Evolutionary conservation across 2,797 vertebrate species (phyloP).

Genomic region (Syngnathus rostellatus): DNA sequence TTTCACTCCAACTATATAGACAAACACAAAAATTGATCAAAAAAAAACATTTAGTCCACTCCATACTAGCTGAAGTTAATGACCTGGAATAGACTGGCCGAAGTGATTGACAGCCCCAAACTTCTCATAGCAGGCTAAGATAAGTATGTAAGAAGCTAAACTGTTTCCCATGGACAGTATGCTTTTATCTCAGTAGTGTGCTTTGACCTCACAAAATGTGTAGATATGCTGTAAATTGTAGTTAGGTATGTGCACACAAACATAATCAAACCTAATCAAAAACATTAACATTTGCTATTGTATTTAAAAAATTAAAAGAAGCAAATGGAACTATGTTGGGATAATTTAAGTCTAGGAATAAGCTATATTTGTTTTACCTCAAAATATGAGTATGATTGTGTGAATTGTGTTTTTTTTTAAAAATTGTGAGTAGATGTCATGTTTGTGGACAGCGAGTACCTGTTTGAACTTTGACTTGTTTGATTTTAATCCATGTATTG

Average conservation of each 20-base stretch:
- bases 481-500: not conserved
- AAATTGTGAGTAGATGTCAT: not conserved
- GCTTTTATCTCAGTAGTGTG: not conserved
- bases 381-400: not conserved
- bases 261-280: not conserved
- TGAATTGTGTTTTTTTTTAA: not conserved
- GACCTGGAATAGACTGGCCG: no score
- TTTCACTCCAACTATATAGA: no score
- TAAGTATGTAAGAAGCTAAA: not conserved
- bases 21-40: no score
- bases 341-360: not conserved
- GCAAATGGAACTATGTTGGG: not conserved
- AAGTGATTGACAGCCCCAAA: not conserved
- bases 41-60: no score
- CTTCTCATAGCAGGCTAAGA: not conserved
- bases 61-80: no score
- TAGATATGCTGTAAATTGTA: not conserved
- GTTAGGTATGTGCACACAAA: not conserved
- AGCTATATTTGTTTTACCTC: not conserved
- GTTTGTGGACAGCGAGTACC: not conserved
- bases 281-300: not conserved
- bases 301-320: not conserved
- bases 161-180: not conserved
- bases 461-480: not conserved
- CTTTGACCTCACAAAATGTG: not conserved